These are phyloP conservation scores for Atethmia centrago DNA, from an alignment of 2,888 invertebrate species.

Conservation along the genomic window DNA sequence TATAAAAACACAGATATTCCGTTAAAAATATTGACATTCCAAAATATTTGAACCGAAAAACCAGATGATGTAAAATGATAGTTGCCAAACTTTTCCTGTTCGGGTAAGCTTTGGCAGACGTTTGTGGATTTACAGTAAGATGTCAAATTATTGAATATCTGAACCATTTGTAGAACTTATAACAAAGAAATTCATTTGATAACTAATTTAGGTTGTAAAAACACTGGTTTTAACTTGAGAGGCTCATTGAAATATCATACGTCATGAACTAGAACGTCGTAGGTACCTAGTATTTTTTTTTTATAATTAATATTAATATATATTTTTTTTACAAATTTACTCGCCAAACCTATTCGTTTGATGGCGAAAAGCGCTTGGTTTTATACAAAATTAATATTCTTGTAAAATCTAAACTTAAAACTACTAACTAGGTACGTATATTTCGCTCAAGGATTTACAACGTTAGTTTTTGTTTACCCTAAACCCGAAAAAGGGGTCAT, in stretches of 20 bases:
- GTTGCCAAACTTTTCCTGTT: constrained; percentile 10
- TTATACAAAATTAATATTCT: too few relatives aligned
- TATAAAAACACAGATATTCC: not conserved
- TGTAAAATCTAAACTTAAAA: too few relatives aligned
- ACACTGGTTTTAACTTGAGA: not conserved
- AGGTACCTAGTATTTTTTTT: too few relatives aligned
- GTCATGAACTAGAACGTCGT: not conserved
- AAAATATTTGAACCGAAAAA: not conserved
- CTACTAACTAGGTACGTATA: too few relatives aligned
- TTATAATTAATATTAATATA: too few relatives aligned
- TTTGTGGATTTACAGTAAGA: not conserved
- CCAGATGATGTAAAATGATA: not conserved
- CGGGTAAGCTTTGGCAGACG: not conserved
- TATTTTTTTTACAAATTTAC: too few relatives aligned
- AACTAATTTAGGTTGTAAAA: not conserved
- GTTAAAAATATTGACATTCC: not conserved
- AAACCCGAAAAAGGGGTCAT: too few relatives aligned
- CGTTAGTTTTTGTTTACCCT: too few relatives aligned
- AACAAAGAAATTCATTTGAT: not conserved
- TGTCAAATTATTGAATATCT: not conserved
- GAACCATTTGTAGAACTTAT: not conserved
- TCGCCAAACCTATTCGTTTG: too few relatives aligned
- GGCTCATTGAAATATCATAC: not conserved
- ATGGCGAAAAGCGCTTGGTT: too few relatives aligned
- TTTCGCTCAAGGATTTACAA: too few relatives aligned